Evolutionary conservation across 2,113 vertebrate genomes (phyloP).

Genomic region (Gopherus flavomarginatus): DNA sequence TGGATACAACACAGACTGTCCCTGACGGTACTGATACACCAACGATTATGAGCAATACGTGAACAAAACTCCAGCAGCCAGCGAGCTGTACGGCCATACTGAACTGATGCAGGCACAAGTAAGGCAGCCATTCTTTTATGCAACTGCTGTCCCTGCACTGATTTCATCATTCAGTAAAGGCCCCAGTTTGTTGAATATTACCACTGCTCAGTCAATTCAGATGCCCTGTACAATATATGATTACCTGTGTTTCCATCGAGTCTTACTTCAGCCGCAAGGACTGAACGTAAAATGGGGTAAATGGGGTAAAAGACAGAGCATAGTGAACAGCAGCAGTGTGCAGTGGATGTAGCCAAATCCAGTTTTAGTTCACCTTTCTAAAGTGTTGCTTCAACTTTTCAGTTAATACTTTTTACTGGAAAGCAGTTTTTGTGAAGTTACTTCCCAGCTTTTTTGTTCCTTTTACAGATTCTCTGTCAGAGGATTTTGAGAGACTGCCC

Average conservation of each 20-base stretch:
- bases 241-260: neutral
- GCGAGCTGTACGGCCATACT: fast-evolving
- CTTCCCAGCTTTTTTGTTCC: neutral
- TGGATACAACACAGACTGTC: neutral
- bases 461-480: constrained; percentile 8
- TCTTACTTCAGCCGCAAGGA: neutral
- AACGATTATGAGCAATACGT: fast-evolving
- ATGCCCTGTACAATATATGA: neutral
- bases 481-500: neutral
- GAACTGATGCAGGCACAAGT: neutral
- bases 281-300: neutral
- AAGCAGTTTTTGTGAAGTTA: neutral
- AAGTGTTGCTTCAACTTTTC: neutral
- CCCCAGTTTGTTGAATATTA: neutral
- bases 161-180: neutral
- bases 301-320: neutral
- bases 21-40: neutral
- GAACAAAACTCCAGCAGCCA: neutral
- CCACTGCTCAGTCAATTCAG: neutral
- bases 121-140: neutral
- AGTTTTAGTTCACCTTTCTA: neutral
- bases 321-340: neutral
- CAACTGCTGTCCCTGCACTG: neutral
- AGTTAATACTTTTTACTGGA: neutral
- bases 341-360: neutral